Conservation (phyloP, 2,113 vertebrate genomes). For the Galbula dea region DNA sequence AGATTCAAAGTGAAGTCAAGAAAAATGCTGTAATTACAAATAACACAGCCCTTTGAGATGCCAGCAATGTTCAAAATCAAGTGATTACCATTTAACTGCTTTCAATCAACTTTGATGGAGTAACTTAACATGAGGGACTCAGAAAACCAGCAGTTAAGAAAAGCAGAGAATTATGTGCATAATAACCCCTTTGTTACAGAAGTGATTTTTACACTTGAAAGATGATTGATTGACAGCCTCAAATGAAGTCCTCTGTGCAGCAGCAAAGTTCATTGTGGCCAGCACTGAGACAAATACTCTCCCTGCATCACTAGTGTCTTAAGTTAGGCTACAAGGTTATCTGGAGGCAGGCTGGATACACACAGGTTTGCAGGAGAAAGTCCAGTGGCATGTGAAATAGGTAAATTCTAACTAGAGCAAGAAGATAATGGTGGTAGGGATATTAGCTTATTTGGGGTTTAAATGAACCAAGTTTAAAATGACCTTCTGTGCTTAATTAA, state of each 20-base stretch:
- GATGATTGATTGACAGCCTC: neutral
- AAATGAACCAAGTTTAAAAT: neutral
- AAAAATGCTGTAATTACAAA: slow-evolving; percentile 54
- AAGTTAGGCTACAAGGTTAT: neutral
- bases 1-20: slow-evolving; percentile 11
- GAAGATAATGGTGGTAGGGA: neutral
- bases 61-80: slow-evolving; percentile 26
- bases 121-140: neutral
- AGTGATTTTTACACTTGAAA: neutral
- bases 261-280: neutral
- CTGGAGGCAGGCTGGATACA: neutral
- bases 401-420: neutral
- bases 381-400: neutral
- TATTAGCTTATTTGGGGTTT: neutral
- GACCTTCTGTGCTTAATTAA: neutral
- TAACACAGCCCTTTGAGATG: slow-evolving; percentile 38
- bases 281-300: neutral
- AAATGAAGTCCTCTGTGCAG: neutral
- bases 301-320: neutral
- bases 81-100: slow-evolving; percentile 41
- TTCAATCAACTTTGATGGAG: slow-evolving; percentile 53
- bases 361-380: neutral
- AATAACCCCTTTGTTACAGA: neutral
- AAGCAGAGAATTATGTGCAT: neutral
- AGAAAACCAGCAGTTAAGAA: slow-evolving; percentile 22